These are phyloP conservation scores for Grus americana DNA, from an alignment of 2,113 vertebrate species.

Conservation along the genomic window DNA sequence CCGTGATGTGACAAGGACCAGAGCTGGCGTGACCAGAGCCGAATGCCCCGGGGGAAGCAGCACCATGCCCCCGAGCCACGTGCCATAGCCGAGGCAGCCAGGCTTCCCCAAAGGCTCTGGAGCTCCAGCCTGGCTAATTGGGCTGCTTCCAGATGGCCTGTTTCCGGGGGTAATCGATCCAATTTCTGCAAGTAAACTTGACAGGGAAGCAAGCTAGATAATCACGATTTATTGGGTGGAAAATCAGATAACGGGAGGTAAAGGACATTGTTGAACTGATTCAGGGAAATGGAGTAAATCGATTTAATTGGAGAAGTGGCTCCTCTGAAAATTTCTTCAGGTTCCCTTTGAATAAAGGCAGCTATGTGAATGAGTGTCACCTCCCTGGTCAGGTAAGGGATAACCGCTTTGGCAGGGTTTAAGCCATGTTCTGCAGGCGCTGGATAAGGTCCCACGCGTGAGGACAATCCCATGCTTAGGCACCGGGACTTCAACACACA, in stretches of 20 bases:
- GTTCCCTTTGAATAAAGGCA: background rate
- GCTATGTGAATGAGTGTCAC: background rate
- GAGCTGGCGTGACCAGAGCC: background rate
- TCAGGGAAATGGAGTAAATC: background rate
- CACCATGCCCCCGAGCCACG: background rate
- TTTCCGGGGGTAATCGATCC: slow-evolving; percentile 61
- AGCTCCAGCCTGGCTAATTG: slow-evolving; percentile 1
- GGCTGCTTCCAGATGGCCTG: slow-evolving; percentile 33
- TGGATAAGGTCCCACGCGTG: background rate
- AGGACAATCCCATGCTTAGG: background rate
- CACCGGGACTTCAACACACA: background rate
- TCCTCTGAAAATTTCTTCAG: background rate
- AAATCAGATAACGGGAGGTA: slow-evolving; percentile 5
- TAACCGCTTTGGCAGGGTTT: background rate
- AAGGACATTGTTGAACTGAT: background rate
- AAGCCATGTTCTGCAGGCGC: background rate
- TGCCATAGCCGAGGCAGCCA: background rate
- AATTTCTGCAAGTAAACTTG: slow-evolving; percentile 19
- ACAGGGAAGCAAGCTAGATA: slow-evolving; percentile 2
- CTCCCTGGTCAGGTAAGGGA: background rate
- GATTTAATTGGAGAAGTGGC: background rate
- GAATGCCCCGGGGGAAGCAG: accelerated
- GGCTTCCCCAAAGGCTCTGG: slow-evolving; percentile 2
- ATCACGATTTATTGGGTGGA: slow-evolving; percentile 32
- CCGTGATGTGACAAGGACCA: background rate